Evolutionary conservation across 1,140 invertebrate species (phyloP), one percentile per base, ranked within the genome.

Genomic region (Bombus consobrinus): DNA sequence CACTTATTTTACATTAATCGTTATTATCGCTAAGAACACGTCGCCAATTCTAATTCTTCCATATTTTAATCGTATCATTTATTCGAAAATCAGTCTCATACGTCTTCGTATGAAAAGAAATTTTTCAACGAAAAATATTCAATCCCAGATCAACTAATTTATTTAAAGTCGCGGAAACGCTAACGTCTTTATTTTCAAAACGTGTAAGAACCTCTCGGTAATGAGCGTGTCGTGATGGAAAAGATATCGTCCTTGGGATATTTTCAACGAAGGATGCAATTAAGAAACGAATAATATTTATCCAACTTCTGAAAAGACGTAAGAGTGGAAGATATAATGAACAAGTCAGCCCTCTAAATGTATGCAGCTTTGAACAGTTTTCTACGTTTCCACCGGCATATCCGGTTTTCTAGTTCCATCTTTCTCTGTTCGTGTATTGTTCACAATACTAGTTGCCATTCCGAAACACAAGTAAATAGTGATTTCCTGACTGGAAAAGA

Each of bases 401-500:
- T 88, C 43, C 79, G 57, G 66, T 53, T 57, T 73, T 57, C 53
- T n/a, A 32, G 9, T 80, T 28, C 28, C 28, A 59, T 81, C 73
- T 88, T 25, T 53, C 37, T 57, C 39, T 64, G 10, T 41, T 28
- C 1, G 41, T 6, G n/a, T 41, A n/a, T 53, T 66, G 57, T 75
- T n/a, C 41, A 2, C 34, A 18, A 41, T 25, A 69, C 71, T 28
- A 3, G n/a, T 3, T 47, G 34, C 28, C 68, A n/a, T 47, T 59
- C 59, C 59, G 78, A 85, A 85, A 88, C 37, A 68, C 39, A 66
- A 89, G 78, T 47, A 47, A 47, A 47, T 82, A 74, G 32, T 83
- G 82, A 88, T 89, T 83, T 82, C 68, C 78, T 88, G 68, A n/a
- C 78, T 78, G 78, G 77, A 81, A 85, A 59, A 57, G 66, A 85